Conservation (phyloP, 2,113 vertebrate genomes). For the Actenoides lindsayi region DNA sequence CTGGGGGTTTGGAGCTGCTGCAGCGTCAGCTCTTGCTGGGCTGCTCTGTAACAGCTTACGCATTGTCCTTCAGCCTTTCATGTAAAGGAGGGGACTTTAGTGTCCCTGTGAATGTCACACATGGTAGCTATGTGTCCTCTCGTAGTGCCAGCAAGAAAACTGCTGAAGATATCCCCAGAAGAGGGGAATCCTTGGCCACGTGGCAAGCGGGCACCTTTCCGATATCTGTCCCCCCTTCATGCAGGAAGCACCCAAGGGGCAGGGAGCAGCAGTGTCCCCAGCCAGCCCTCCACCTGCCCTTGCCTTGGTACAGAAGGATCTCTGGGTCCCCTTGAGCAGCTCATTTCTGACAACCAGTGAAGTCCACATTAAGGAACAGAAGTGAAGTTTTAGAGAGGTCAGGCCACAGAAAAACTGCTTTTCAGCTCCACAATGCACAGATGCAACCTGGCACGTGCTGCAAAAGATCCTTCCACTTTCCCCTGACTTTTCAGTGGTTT, state of each 20-base stretch:
- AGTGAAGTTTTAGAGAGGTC: neutral
- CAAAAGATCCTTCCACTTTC: neutral
- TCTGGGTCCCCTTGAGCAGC: neutral
- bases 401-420: neutral
- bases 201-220: rapidly evolving
- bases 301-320: neutral
- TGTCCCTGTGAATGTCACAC: neutral
- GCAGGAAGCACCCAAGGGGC: too few species aligned
- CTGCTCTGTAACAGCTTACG: neutral
- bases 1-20: neutral
- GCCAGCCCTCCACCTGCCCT: neutral
- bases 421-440: neutral
- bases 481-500: neutral
- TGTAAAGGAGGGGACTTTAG: neutral
- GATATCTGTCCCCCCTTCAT: rapidly evolving
- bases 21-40: rapidly evolving
- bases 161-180: neutral
- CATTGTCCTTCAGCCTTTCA: neutral
- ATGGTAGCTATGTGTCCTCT: neutral
- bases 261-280: neutral
- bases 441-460: neutral
- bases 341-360: neutral
- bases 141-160: neutral
- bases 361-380: rapidly evolving
- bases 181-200: rapidly evolving